Conservation (phyloP, 2,888 invertebrate genomes). For the Gymnocheta viridis region DNA sequence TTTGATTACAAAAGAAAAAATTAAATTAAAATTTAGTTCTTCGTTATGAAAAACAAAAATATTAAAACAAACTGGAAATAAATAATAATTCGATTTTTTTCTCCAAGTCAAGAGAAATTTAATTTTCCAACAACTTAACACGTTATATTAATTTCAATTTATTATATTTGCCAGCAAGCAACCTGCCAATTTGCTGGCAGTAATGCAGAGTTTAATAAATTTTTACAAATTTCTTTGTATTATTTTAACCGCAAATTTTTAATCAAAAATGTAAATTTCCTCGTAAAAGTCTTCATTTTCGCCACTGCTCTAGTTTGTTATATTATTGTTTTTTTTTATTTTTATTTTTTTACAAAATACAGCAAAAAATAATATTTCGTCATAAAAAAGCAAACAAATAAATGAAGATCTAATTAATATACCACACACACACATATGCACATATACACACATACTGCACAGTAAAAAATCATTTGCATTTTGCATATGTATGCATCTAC, state of each 20-base stretch:
- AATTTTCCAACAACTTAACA: too few relatives aligned
- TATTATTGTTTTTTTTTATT: too few relatives aligned
- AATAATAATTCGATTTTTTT: too few relatives aligned
- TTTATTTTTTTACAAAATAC: slow-evolving; percentile 12
- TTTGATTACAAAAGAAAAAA: slow-evolving; percentile 10
- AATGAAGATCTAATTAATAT: slow-evolving; percentile 67
- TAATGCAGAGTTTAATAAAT: too few relatives aligned
- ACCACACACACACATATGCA: slow-evolving; percentile 37
- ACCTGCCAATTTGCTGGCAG: too few relatives aligned
- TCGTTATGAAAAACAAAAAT: too few relatives aligned
- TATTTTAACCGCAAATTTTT: slow-evolving; percentile 57
- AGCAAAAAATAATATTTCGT: background rate
- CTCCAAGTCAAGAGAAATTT: too few relatives aligned
- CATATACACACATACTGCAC: background rate
- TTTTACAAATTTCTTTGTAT: background rate
- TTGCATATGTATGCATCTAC: slow-evolving; percentile 2
- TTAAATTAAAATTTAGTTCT: too few relatives aligned
- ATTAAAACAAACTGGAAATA: too few relatives aligned
- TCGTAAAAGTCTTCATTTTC: slow-evolving; percentile 48
- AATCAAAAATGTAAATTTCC: slow-evolving; percentile 69
- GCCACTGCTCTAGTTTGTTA: slow-evolving; percentile 38
- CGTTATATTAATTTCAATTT: too few relatives aligned
- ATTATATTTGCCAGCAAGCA: too few relatives aligned
- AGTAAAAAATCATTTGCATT: slow-evolving; percentile 42
- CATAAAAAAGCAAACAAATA: slow-evolving; percentile 31